A percentile compares a stretch with the other conserved stretches of the same genome.
These are phyloP conservation scores for Cyclophora punctaria DNA, from an alignment of 2,888 invertebrate genomes.

Conservation along the genomic window DNA sequence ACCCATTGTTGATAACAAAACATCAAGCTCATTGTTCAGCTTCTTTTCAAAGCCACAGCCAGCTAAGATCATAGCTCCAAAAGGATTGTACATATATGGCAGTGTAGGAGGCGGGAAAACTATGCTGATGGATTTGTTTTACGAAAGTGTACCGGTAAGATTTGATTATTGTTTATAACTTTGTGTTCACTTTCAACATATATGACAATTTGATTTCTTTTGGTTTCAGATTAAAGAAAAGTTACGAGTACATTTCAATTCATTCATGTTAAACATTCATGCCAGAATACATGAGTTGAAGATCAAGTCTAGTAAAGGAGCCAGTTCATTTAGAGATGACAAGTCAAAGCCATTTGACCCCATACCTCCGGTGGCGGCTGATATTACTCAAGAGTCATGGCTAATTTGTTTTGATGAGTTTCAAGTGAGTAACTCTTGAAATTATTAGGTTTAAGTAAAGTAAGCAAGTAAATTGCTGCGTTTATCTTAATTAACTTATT, in stretches of 20 bases:
- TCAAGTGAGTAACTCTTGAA: constrained; percentile 77
- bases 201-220: background rate
- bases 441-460: background rate
- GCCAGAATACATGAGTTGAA: constrained; percentile 91
- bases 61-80: constrained; percentile 73
- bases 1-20: constrained; percentile 31
- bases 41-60: constrained; percentile 54
- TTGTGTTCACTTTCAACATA: too few species aligned
- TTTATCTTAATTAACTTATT: background rate
- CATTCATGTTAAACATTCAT: constrained; percentile 98
- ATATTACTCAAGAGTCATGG: constrained; percentile 90
- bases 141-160: constrained; percentile 75
- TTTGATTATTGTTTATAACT: background rate
- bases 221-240: constrained; percentile 78
- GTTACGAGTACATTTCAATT: constrained; percentile 94
- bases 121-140: constrained; percentile 99
- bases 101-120: constrained; percentile 98
- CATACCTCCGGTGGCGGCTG: constrained; percentile 93
- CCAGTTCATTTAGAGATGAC: constrained; percentile 62
- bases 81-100: constrained; percentile 92
- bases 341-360: constrained; percentile 85
- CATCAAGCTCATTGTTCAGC: constrained; percentile 39
- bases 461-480: background rate
- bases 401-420: constrained; percentile 98
- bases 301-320: constrained; percentile 66